Percentiles rank a stretch among this genome's conserved stretches.
Evolutionary conservation across 2,888 invertebrate genomes (phyloP).

Genomic region (Drosophila nr. perissopoda): DNA sequence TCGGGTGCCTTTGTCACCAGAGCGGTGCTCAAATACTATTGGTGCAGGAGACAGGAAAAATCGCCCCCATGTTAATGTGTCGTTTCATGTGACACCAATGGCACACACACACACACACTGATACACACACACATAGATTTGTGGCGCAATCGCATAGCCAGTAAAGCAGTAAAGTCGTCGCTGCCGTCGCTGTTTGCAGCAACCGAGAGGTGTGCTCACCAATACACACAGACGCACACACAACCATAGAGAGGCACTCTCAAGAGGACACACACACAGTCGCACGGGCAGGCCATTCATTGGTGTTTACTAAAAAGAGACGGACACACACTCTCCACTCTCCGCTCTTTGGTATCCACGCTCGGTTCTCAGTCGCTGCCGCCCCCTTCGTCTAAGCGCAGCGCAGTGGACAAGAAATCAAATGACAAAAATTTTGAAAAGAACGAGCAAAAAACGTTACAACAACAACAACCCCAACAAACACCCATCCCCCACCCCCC

Average conservation of each 20-base stretch:
- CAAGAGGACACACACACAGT: conserved; percentile 42
- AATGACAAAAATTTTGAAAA: conserved; percentile 78
- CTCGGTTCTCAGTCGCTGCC: conserved; percentile 18
- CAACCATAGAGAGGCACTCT: conserved; percentile 13
- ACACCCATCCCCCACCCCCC: not conserved
- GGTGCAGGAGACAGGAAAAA: conserved; percentile 78
- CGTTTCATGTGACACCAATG: conserved; percentile 72
- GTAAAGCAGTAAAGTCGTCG: conserved; percentile 51
- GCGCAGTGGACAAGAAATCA: conserved; percentile 72
- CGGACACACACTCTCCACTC: conserved; percentile 66
- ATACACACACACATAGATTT: conserved; percentile 30
- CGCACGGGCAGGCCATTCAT: conserved; percentile 56
- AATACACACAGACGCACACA: conserved; percentile 32
- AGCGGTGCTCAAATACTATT: conserved; percentile 75
- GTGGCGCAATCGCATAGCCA: conserved; percentile 61
- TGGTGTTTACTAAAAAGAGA: conserved; percentile 68
- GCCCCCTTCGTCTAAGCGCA: conserved; percentile 40
- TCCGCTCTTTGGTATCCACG: conserved; percentile 15
- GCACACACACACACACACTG: conserved; percentile 37
- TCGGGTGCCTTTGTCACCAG: conserved; percentile 77
- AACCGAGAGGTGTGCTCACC: conserved; percentile 49
- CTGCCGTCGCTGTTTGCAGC: conserved; percentile 39
- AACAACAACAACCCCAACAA: conserved; percentile 31
- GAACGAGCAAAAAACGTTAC: conserved; percentile 52
- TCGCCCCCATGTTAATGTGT: conserved; percentile 81